Evolutionary conservation across 2,113 vertebrate genomes (phyloP), one percentile per base, ranked within the genome.

Genomic region (Rhinogobius similis): DNA sequence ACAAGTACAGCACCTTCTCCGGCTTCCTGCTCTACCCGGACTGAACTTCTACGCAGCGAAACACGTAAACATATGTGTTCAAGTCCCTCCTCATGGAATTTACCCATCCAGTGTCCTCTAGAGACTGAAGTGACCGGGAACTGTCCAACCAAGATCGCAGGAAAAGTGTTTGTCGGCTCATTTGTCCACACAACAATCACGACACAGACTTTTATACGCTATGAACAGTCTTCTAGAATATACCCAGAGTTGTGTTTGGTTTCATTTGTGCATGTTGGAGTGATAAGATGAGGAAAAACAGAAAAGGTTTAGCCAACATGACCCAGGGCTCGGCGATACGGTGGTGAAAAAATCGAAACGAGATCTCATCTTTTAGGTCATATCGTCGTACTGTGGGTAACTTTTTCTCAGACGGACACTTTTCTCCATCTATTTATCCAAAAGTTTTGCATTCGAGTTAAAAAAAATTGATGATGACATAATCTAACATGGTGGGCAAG

Each of bases 1-100:
- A 98, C 90, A 98, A 98, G 84, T 98, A 98, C 93, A 97, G 96
- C 94, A 98, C 96, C 59, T 97, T 98, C 87, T 97, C 96, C 29
- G 96, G 96, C 63, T 98, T 97, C 86, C 95, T 98, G 82, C 91
- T 98, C 62, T 98, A 97, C 75, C 94, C 96, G 0, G 96, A 98
- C 88, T 97, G 90, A 90, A 43, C 62, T 7, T 3, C n/a, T 1
- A 27, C 26, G 11, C n/a, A 12, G 50, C 9, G 14, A 10, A 7
- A 14, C 38, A 13, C 29, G 16, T 8, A 2, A 16, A 2, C 14
- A 18, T 27, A 6, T n/a, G 7, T 18, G 43, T 56, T 26, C 21
- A 56, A 3, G 2, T 56, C 21, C 13, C 27, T 29, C 16, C 27
- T 32, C 27, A n/a, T 10, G 56, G 56, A 46, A 59, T 59, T 59